These are phyloP conservation scores for Galemys pyrenaicus DNA, from an alignment of 2,113 vertebrate genomes.

Conservation along the genomic window DNA sequence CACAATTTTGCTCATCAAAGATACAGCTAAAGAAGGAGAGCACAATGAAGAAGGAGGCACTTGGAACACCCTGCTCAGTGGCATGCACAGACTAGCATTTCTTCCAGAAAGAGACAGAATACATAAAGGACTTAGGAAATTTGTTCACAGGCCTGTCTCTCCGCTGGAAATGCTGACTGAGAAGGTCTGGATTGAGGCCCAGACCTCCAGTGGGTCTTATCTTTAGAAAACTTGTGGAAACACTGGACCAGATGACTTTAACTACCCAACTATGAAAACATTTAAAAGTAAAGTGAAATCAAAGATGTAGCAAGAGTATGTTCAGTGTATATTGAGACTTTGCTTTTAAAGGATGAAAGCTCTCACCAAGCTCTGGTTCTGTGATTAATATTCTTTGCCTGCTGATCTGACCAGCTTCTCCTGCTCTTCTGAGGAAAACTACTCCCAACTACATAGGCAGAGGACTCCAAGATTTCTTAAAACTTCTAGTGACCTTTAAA, in stretches of 20 bases:
- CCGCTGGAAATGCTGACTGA: background rate
- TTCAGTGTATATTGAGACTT: background rate
- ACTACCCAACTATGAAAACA: background rate
- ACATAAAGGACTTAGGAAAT: background rate
- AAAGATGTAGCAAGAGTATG: background rate
- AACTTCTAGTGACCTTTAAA: background rate
- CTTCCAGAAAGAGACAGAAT: background rate
- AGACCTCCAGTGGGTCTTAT: background rate
- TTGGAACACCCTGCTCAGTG: background rate
- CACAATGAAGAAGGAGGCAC: background rate
- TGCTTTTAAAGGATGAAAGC: background rate
- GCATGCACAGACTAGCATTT: background rate
- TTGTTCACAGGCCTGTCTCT: background rate
- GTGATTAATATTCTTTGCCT: background rate
- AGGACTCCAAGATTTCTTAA: background rate
- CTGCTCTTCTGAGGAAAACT: constrained; percentile 15
- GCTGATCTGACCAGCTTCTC: background rate
- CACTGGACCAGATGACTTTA: background rate
- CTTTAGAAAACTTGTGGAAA: constrained; percentile 25
- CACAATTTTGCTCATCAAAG: background rate
- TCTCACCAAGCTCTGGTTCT: background rate
- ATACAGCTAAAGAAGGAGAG: background rate
- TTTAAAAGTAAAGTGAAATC: constrained; percentile 38
- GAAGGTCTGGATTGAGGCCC: background rate
- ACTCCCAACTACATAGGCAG: background rate